Conservation (phyloP, 2,888 invertebrate genomes). For the Tenthredo amoena region DNA sequence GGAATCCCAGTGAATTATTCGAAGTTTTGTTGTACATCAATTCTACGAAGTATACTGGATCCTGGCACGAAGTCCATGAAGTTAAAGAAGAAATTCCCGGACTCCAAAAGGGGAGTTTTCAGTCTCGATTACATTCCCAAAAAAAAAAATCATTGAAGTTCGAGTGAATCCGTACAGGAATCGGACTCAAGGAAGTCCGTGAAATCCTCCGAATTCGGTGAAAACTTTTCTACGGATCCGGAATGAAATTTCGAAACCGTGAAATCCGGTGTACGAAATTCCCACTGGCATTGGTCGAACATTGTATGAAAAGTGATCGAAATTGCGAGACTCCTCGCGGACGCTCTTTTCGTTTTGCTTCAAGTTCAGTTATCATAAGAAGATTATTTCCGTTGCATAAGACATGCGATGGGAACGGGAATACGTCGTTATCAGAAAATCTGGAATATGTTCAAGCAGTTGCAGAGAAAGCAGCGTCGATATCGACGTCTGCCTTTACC, state of each 20-base stretch:
- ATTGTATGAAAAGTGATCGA: neutral
- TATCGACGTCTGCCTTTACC: neutral
- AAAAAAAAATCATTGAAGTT: neutral
- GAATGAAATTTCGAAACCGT: neutral
- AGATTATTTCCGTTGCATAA: neutral
- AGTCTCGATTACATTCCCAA: neutral
- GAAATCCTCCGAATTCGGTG: neutral
- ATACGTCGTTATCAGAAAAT: neutral
- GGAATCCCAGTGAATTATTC: neutral
- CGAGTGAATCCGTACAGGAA: neutral
- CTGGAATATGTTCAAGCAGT: slow-evolving; percentile 19
- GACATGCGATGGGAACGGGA: neutral
- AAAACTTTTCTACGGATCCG: neutral
- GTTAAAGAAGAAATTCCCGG: neutral
- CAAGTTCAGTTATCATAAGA: neutral
- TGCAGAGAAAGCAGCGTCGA: slow-evolving; percentile 7
- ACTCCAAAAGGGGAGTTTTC: neutral
- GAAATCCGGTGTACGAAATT: neutral
- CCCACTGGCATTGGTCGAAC: neutral
- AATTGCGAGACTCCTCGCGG: neutral
- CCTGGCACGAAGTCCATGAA: neutral
- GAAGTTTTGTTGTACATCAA: neutral
- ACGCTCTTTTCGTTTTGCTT: neutral
- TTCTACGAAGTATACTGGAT: neutral
- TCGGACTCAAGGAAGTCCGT: neutral